Evolutionary conservation across 2,113 vertebrate genomes (phyloP).

Genomic region (Gallinago media): DNA sequence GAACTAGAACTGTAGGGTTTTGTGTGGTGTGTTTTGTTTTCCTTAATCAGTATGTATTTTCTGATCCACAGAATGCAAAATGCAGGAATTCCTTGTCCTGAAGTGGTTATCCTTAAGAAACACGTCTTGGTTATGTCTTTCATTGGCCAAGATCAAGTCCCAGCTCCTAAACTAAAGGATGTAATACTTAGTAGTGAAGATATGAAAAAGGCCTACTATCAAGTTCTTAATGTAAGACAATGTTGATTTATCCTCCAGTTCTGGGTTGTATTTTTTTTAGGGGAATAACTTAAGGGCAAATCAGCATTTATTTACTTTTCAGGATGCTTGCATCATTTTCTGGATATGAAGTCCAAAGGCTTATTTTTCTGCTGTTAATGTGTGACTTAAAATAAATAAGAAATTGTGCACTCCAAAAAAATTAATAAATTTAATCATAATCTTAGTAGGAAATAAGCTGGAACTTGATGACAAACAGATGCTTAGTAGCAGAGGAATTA

Average conservation of each 20-base stretch:
- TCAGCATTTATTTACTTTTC: neutral
- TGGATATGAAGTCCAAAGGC: neutral
- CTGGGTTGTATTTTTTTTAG: neutral
- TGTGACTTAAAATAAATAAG: neutral
- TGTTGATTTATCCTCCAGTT: neutral
- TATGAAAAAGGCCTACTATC: slow-evolving; percentile 88
- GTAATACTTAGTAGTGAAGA: slow-evolving; percentile 86
- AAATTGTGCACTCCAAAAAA: neutral
- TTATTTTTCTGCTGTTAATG: slow-evolving; percentile 29
- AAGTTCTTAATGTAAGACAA: slow-evolving; percentile 85
- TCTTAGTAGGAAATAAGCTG: neutral
- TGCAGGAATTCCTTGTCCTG: slow-evolving; percentile 90
- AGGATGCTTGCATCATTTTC: neutral
- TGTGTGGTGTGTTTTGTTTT: neutral
- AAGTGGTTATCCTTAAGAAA: slow-evolving; percentile 93
- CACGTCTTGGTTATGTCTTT: slow-evolving; percentile 98
- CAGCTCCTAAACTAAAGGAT: slow-evolving; percentile 96
- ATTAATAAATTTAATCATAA: neutral
- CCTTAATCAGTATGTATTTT: neutral
- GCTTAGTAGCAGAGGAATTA: neutral
- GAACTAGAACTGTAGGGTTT: neutral
- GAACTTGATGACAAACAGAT: neutral
- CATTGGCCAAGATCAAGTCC: slow-evolving; percentile 92
- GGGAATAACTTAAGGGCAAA: neutral
- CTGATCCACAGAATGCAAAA: slow-evolving; percentile 87